Conservation (phyloP, 2,113 vertebrate species). For the Sapayoa aenigma region DNA sequence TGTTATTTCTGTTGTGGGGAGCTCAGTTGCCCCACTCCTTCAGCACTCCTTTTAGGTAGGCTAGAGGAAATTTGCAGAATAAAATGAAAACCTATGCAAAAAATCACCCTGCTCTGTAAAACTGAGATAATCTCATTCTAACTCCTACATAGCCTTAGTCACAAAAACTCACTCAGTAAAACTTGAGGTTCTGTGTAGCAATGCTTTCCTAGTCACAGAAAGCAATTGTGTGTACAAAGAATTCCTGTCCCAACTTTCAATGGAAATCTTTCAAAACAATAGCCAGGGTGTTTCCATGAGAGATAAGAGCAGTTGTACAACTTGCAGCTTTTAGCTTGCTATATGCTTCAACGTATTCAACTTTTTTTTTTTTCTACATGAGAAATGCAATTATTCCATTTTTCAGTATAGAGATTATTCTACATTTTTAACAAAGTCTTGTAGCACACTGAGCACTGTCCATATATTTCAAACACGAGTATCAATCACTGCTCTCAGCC, state of each 20-base stretch:
- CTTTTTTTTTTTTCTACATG: not conserved
- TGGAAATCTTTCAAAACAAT: not conserved
- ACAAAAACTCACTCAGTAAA: not conserved
- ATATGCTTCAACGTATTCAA: not conserved
- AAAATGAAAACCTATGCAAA: not conserved
- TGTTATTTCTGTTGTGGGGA: not conserved
- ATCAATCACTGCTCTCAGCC: not conserved
- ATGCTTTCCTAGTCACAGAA: not conserved
- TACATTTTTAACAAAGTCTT: not conserved
- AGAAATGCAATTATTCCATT: not conserved
- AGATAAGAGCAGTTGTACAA: not conserved
- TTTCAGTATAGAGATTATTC: not conserved
- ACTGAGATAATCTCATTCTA: not conserved
- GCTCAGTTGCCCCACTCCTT: not conserved
- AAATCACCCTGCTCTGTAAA: not conserved
- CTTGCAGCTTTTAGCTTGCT: not conserved
- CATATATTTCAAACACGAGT: not conserved
- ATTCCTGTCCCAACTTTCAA: not conserved
- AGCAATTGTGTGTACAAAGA: not conserved
- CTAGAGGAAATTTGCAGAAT: not conserved
- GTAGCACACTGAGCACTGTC: not conserved
- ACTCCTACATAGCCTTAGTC: not conserved
- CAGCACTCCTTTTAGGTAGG: not conserved
- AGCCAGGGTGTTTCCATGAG: not conserved
- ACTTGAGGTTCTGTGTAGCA: not conserved